These are phyloP conservation scores for Melieria omissa DNA, from an alignment of 2,888 invertebrate genomes.

Conservation along the genomic window DNA sequence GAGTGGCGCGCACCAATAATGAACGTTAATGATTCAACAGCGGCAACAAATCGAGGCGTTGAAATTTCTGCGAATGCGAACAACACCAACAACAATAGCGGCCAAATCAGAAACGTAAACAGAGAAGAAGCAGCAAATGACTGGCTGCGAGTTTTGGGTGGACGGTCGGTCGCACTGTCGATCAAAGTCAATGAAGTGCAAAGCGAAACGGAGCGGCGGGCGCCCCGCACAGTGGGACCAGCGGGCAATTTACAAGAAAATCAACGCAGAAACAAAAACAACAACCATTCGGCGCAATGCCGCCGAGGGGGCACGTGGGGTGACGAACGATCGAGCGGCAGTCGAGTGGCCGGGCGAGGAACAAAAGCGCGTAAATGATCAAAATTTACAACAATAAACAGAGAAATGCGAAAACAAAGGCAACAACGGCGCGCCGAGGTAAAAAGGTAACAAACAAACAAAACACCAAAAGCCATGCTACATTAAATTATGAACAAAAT, in stretches of 20 bases:
- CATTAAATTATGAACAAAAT: not conserved
- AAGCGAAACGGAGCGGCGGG: conserved; percentile 19
- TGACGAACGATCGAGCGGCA: conserved; percentile 15
- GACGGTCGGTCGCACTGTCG: conserved; percentile 25
- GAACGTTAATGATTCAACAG: conserved; percentile 28
- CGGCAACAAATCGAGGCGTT: conserved; percentile 24
- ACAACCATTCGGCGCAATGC: too few relatives aligned
- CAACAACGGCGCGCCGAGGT: not conserved
- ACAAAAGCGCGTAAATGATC: conserved; percentile 53
- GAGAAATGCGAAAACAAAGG: conserved; percentile 11
- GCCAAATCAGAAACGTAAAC: conserved; percentile 15
- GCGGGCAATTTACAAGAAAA: too few relatives aligned
- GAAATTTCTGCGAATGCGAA: conserved; percentile 23
- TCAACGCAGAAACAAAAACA: too few relatives aligned
- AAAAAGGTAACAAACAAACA: conserved; percentile 28
- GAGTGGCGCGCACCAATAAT: conserved; percentile 21
- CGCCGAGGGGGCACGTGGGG: not conserved
- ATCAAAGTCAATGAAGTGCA: conserved; percentile 45
- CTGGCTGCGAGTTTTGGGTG: not conserved
- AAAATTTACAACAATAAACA: conserved; percentile 32
- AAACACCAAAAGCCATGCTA: not conserved
- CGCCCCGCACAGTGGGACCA: conserved; percentile 10
- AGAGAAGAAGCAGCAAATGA: conserved; percentile 24
- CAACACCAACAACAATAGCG: conserved; percentile 23
- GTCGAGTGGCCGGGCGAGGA: conserved; percentile 25